Percentiles rank a stretch among this genome's conserved stretches.
Evolutionary conservation across 2,888 invertebrate species (phyloP).

Genomic region (Pomacea canaliculata): DNA sequence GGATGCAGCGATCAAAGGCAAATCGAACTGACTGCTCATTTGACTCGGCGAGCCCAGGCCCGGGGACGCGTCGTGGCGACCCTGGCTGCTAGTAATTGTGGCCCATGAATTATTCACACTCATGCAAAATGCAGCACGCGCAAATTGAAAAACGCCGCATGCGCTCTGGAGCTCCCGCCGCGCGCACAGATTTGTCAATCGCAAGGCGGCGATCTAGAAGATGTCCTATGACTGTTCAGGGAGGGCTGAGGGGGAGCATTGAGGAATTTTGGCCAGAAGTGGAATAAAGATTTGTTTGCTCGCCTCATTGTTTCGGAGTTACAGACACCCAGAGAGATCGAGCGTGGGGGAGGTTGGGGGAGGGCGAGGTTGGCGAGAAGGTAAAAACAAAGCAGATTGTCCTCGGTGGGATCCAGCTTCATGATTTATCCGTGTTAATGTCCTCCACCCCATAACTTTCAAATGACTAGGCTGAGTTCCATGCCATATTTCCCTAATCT

Average conservation of each 20-base stretch:
- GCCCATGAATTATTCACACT: slow-evolving; percentile 31
- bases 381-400: too few species aligned
- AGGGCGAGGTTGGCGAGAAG: background rate
- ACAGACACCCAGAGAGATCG: background rate
- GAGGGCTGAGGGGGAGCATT: too few species aligned
- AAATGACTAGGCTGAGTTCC: too few species aligned
- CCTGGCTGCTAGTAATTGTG: slow-evolving; percentile 24
- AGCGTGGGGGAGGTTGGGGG: background rate
- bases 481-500: too few species aligned
- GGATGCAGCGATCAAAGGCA: background rate
- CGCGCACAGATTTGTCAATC: slow-evolving; percentile 26
- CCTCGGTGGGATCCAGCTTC: too few species aligned
- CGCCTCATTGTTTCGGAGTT: background rate
- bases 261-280: too few species aligned
- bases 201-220: slow-evolving; percentile 7
- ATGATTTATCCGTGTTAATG: too few species aligned
- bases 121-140: slow-evolving; percentile 35
- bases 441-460: too few species aligned
- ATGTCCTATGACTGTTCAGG: slow-evolving; percentile 3
- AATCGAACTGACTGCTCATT: slow-evolving; percentile 5
- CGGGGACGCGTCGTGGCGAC: background rate
- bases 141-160: slow-evolving; percentile 33
- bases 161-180: slow-evolving; percentile 20
- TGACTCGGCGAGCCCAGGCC: slow-evolving; percentile 2
- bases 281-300: background rate